Base-by-base conservation (phyloP, 2,888 invertebrate genomes). In the Dyspetes luteomarginatus region DNA sequence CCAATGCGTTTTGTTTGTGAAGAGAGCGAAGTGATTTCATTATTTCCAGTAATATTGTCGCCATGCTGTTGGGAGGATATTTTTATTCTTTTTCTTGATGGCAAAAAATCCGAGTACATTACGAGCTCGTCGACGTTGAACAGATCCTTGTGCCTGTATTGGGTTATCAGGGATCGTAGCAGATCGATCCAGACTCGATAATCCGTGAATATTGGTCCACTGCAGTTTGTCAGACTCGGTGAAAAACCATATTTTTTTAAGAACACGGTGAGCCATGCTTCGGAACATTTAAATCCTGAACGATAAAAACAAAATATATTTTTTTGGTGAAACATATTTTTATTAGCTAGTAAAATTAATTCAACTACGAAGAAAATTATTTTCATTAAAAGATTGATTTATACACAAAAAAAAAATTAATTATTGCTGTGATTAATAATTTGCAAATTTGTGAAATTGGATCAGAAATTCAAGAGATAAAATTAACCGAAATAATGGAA, bases 71-170 rank as follows among this genome's bases (percentile, higher is more conserved):
- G 15, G 0, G 52, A 22, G 12, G 72, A 41, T 43, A 9, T 9
- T 9, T 36, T 36, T 4, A 3, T 58, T 60, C 19, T 58, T 60
- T 30, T 74, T 7, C 69, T 60, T 62, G 55, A 67, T 0, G 88
- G 87, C 0, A 64, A 43, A 0, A 86, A 67, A 26, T 88, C 85
- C 30, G 87, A 75, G 62, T 87, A 87, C 89, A 90, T 89, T 4
- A 71, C 79, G 26, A 90, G 69, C 56, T 89, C 87, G 72, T 90
- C 90, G 28, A 86, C 83, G 74, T 87, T 86, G 62, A 89, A 90
- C 5, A 90, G 82, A 45, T 90, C 85, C 48, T 83, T 81, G 83
- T 89, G 82, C 28, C 83, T 84, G 80, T 89, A 89, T 12, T 81
- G 84, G 0, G 80, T 83, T 26, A 90, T 83, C 17, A 85, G 55